These are phyloP conservation scores for Agonum fuliginosum DNA, from an alignment of 2,888 invertebrate genomes.

Conservation along the genomic window DNA sequence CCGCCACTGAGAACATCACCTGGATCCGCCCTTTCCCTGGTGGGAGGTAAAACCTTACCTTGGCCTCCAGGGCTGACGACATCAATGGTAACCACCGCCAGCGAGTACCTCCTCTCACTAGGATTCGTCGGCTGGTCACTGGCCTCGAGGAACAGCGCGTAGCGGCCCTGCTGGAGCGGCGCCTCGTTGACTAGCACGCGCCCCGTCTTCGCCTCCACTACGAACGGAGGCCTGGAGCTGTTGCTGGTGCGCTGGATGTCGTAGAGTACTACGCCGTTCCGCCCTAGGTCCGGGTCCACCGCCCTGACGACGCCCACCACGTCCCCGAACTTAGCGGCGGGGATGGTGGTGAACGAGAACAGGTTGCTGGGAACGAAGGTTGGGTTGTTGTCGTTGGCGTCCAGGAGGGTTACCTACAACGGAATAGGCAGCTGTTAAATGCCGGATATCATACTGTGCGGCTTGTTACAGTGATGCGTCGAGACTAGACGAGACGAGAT, in stretches of 20 bases:
- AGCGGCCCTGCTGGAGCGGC: conserved; percentile 81
- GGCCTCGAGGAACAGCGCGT: conserved; percentile 89
- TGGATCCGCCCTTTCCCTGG: no score
- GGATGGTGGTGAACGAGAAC: conserved; percentile 84
- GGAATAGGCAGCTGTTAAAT: no score
- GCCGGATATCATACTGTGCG: no score
- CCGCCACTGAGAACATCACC: no score
- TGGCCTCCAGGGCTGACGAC: conserved; percentile 76
- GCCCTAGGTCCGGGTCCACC: conserved; percentile 86
- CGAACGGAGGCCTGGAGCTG: conserved; percentile 79
- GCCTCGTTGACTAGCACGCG: conserved; percentile 80
- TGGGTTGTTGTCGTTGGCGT: conserved; percentile 95
- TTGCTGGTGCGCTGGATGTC: conserved; percentile 82
- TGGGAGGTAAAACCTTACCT: no score
- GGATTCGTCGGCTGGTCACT: conserved; percentile 89
- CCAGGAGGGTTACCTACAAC: conserved; percentile 81
- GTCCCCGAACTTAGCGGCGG: conserved; percentile 81
- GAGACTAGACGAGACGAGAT: no score
- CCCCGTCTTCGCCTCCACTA: conserved; percentile 83
- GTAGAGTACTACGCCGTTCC: conserved; percentile 85
- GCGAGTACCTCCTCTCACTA: conserved; percentile 86
- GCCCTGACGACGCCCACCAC: conserved; percentile 87
- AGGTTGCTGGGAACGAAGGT: conserved; percentile 88
- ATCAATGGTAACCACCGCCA: conserved; percentile 90
- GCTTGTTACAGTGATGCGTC: no score